Base-by-base conservation (phyloP, 2,888 invertebrate species). In the Sthenelais limicola region DNA sequence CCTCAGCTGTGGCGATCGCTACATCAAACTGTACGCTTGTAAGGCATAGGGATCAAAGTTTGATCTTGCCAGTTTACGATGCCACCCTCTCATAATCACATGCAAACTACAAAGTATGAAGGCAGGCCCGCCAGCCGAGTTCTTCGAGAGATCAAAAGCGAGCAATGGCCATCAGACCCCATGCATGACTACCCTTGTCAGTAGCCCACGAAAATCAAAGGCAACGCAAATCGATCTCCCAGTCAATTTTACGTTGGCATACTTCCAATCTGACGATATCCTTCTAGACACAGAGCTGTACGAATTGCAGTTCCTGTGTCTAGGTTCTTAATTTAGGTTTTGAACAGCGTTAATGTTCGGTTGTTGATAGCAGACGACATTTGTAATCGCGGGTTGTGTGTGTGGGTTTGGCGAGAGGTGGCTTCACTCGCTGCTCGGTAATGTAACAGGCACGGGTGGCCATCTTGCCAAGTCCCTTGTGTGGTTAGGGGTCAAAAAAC, bases 141-240 rank as follows among this genome's bases (percentile, higher is more conserved):
- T 5, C n/a, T n/a, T n/a, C 51, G n/a, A 51, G 5, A 51, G 5
- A 24, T 51, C n/a, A 24, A 24, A 24, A 12, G 51, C 7, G 18
- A n/a, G 7, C 9, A 7, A 5, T 26, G 5, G 5, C 3, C 21
- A 35, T 62, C 35, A 9, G 7, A 12, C 58, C 38, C 38, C 62
- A 62, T 38, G 62, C 62, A 62, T 35, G 62, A 38, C 62, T 62
- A n/a, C n/a, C n/a, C n/a, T 38, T 35, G 43, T 62, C 62, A 62
- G 33, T 58, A 33, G 33, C 32, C 62, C 26, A 26, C 15, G 38
- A 24, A 38, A 62, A 62, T 62, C 62, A 62, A 62, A 62, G 52
- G 62, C 62, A 62, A 33, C 62, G 38, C 35, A 58, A 62, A 62
- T 62, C 62, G 62, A 62, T 62, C 62, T 38, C 43, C 38, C 62